A percentile compares a stretch with the other conserved stretches of the same genome.
Conservation (phyloP, 2,797 vertebrate species). For the Acanthurus leucopareius region DNA sequence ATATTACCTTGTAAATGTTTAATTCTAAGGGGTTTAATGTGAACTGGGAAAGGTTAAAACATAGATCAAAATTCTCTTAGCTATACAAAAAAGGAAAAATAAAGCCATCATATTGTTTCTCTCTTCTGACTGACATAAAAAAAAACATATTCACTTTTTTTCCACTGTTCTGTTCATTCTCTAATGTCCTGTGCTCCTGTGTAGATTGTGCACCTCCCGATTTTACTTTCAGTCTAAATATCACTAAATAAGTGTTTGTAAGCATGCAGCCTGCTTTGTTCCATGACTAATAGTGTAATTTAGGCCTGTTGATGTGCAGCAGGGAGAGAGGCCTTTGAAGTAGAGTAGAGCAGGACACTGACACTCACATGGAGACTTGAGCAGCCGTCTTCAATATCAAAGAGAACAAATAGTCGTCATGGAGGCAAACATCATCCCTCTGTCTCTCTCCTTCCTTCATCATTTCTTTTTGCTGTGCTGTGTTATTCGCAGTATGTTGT, state of each 20-base stretch:
- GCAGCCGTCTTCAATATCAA: constrained; percentile 53
- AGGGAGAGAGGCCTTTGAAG: constrained; percentile 61
- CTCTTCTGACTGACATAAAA: background rate
- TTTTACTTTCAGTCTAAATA: constrained; percentile 28
- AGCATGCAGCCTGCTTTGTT: constrained; percentile 52
- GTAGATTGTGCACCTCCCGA: constrained; percentile 27
- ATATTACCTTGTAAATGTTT: too few species aligned
- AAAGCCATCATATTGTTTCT: background rate
- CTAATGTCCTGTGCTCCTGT: constrained; percentile 3
- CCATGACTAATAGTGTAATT: constrained; percentile 71
- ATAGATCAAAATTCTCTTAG: background rate
- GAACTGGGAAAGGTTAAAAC: background rate
- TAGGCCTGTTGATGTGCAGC: constrained; percentile 50
- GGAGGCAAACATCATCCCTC: constrained; percentile 34
- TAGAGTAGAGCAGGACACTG: constrained; percentile 43
- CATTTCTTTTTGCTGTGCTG: constrained; percentile 10
- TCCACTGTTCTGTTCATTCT: too few species aligned
- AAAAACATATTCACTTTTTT: constrained; percentile 31
- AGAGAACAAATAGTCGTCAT: constrained; percentile 57
- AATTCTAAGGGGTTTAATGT: background rate
- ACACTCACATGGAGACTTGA: constrained; percentile 28
- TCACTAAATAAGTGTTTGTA: constrained; percentile 36
- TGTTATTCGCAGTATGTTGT: constrained; percentile 5
- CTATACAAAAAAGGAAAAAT: too few species aligned
- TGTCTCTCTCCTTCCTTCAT: constrained; percentile 10